These are phyloP conservation scores for Holothuria scabra DNA, from an alignment of 53 echinoderm and acorn worm genomes.

Conservation along the genomic window DNA sequence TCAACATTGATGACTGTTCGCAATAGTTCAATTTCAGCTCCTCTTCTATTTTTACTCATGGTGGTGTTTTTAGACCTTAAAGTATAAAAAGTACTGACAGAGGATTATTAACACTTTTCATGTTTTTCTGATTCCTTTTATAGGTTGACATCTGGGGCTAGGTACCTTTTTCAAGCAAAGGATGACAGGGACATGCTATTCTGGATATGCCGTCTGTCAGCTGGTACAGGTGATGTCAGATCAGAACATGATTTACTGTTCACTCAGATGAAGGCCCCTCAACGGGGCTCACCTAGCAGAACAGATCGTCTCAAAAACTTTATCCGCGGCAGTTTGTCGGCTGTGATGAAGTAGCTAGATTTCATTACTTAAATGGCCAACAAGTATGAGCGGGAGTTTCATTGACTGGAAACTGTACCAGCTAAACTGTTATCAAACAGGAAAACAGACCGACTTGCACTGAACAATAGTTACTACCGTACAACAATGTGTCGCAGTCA, in stretches of 20 bases:
- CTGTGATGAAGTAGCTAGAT: constrained; percentile 61
- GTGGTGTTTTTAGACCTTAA: too few relatives aligned
- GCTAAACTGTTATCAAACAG: too few relatives aligned
- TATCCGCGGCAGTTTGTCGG: constrained; percentile 76
- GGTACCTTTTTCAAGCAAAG: constrained; percentile 82
- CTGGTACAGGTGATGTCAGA: constrained; percentile 15
- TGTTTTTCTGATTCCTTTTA: neutral
- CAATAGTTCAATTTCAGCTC: too few relatives aligned
- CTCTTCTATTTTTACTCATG: too few relatives aligned
- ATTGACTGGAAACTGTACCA: too few relatives aligned
- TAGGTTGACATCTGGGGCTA: constrained; percentile 72
- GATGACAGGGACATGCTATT: constrained; percentile 89
- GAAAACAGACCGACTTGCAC: too few relatives aligned
- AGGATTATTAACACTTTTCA: neutral
- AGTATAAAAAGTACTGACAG: too few relatives aligned
- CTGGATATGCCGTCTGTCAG: constrained; percentile 89
- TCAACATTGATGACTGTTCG: too few relatives aligned
- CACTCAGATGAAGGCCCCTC: constrained; percentile 58
- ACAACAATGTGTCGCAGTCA: too few relatives aligned
- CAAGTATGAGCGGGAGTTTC: too few relatives aligned
- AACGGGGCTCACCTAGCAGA: constrained; percentile 78
- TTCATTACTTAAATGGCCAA: too few relatives aligned
- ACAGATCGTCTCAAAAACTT: constrained; percentile 74
- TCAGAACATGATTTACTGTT: constrained; percentile 41
- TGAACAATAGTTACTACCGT: too few relatives aligned